A percentile compares a stretch with the other conserved stretches of the same genome.
Conservation (phyloP, 1,140 invertebrate species). For the Drosophila gunungcola region DNA sequence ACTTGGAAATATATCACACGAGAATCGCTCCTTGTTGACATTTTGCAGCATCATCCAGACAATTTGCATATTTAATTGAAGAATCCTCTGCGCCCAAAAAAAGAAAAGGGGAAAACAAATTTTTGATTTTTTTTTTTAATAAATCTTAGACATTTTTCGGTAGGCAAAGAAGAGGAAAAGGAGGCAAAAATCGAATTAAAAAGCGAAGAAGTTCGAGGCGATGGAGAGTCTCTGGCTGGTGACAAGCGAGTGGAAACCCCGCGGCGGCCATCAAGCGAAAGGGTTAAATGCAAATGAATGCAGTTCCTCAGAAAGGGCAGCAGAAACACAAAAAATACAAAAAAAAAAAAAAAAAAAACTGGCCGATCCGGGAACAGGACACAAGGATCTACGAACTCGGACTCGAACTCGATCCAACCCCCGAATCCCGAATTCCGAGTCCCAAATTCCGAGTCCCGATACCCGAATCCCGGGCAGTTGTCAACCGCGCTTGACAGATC, state of each 20-base stretch:
- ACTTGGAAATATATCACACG: conserved; percentile 60
- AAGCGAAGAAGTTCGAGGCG: not conserved
- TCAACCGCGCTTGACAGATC: conserved; percentile 66
- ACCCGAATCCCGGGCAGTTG: conserved; percentile 19
- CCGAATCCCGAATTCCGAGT: conserved; percentile 3
- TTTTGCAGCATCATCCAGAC: conserved; percentile 70
- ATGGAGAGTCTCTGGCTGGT: conserved; percentile 32
- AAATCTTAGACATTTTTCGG: conserved; percentile 32
- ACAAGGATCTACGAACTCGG: conserved; percentile 38
- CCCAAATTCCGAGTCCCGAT: conserved; percentile 5
- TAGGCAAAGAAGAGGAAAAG: conserved; percentile 13
- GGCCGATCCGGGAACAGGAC: conserved; percentile 55
- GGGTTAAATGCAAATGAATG: conserved; percentile 76
- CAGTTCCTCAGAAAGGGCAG: conserved; percentile 3
- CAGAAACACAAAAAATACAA: too few species aligned
- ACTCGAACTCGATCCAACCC: conserved; percentile 32
- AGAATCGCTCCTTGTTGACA: conserved; percentile 48
- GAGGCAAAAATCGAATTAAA: conserved; percentile 4
- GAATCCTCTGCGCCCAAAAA: conserved; percentile 5
- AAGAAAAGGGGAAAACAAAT: not conserved
- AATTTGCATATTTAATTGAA: conserved; percentile 82
- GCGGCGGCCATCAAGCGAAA: conserved; percentile 42
- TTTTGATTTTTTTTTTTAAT: conserved; percentile 43
- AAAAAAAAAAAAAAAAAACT: conserved; percentile 3
- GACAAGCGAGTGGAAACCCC: conserved; percentile 54